These are phyloP conservation scores for Brachypteracias leptosomus DNA, from an alignment of 2,113 vertebrate species.

Conservation along the genomic window DNA sequence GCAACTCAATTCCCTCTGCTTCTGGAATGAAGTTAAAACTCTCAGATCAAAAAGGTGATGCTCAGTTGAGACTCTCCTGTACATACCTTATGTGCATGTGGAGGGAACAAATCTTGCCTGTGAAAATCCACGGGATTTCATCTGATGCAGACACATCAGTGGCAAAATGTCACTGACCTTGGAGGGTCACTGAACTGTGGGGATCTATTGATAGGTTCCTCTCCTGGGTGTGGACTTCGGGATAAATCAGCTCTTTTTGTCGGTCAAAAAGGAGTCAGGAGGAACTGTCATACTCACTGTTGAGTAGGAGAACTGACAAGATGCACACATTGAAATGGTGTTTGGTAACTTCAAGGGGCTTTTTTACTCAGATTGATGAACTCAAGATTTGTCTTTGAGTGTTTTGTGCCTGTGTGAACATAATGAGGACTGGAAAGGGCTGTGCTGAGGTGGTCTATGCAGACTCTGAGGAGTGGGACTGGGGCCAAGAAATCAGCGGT, in stretches of 20 bases:
- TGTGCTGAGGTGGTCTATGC: neutral
- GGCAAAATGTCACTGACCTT: neutral
- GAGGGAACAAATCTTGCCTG: neutral
- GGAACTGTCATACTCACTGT: neutral
- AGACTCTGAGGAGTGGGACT: neutral
- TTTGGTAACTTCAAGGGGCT: neutral
- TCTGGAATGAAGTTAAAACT: neutral
- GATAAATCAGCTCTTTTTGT: neutral
- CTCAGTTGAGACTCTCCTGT: neutral
- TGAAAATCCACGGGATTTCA: neutral
- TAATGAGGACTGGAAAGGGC: too few relatives aligned
- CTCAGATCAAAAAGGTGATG: neutral
- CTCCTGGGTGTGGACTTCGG: neutral
- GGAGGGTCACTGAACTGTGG: neutral
- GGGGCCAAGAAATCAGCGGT: neutral
- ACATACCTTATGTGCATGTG: rapidly evolving
- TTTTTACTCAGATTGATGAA: neutral
- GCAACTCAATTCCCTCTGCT: neutral
- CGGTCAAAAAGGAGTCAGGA: neutral
- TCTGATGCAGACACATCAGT: neutral
- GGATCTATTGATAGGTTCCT: neutral
- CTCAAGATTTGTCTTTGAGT: neutral
- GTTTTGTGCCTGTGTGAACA: neutral
- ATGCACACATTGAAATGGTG: rapidly evolving
- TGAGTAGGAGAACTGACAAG: neutral